Base-by-base conservation (phyloP, 2,113 vertebrate species). In the Podarcis muralis region DNA sequence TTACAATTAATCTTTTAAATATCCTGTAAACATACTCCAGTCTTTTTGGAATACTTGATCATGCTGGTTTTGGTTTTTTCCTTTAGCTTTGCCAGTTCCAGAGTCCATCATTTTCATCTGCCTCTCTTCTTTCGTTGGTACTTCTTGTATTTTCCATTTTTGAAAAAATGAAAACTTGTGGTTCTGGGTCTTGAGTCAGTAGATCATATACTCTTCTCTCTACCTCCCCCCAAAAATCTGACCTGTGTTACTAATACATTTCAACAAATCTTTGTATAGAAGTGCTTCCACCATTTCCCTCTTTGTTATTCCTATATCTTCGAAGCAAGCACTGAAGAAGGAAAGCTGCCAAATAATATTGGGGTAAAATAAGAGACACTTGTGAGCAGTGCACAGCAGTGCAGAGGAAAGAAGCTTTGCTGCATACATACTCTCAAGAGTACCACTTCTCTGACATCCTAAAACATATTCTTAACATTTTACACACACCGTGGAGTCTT, bases 391-490 rank as follows among this genome's bases (percentile, higher is more conserved):
- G 35, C 35, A 37, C 35, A 37, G 35, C n/a, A 81, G 30, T 40
- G 9, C 30, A 5, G 32, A 76, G 32, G 65, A 25, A 68, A 86
- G 65, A 0, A 53, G 37, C 27, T 83, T 30, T 40, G 75, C 80
- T 89, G 11, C 65, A 37, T 84, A 3, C 7, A 84, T 66, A 9
- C 48, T 0, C 0, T 68, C 84, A 82, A 40, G 85, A 68, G 86
- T 66, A 0, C 72, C 88, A 72, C 89, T 68, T 85, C 16, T 3
- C 62, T 83, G 90, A 87, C 88, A 53, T 59, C 85, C 84, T 81
- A 83, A 84, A 12, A 57, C 53, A 25, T 87, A 22, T 72, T 0
- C 57, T 62, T 78, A 53, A 93, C 32, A 13, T 48, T 76, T 71
- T 87, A 69, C 74, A 66, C 0, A 25, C 15, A 1, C 86, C 0